Evolutionary conservation across 2,888 invertebrate genomes (phyloP).

Genomic region (Agrochola circellaris): DNA sequence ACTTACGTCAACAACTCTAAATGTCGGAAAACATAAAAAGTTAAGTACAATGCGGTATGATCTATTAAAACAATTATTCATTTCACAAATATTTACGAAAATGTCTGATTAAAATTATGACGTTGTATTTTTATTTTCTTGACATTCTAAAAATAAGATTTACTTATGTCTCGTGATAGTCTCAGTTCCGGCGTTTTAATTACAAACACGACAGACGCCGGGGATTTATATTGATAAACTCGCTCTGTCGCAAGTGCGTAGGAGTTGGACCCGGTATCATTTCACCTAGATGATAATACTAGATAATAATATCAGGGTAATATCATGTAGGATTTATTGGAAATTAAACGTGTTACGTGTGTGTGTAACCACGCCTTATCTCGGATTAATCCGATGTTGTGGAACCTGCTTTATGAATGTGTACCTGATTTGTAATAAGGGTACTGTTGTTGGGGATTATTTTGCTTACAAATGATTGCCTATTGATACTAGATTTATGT

Average conservation of each 20-base stretch:
- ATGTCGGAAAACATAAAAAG: constrained; percentile 28
- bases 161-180: constrained; percentile 33
- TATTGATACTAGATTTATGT: constrained; percentile 40
- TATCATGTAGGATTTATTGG: constrained; percentile 51
- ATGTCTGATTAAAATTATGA: constrained; percentile 37
- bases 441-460: constrained; percentile 26
- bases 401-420: constrained; percentile 51
- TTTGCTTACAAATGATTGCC: constrained; percentile 50
- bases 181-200: constrained; percentile 47
- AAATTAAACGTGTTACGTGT: constrained; percentile 48
- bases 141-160: constrained; percentile 35
- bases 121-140: constrained; percentile 20
- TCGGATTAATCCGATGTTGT: constrained; percentile 49
- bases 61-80: constrained; percentile 32
- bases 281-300: constrained; percentile 50
- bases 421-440: constrained; percentile 33
- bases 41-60: constrained; percentile 19
- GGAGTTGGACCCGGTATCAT: constrained; percentile 36
- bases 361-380: constrained; percentile 44
- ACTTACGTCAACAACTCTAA: constrained; percentile 24
- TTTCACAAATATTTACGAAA: constrained; percentile 23
- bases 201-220: constrained; percentile 33
- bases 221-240: constrained; percentile 55
- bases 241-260: constrained; percentile 30
- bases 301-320: constrained; percentile 56